These are phyloP conservation scores for Rhagologus leucostigma DNA, from an alignment of 2,113 vertebrate species.

Conservation along the genomic window DNA sequence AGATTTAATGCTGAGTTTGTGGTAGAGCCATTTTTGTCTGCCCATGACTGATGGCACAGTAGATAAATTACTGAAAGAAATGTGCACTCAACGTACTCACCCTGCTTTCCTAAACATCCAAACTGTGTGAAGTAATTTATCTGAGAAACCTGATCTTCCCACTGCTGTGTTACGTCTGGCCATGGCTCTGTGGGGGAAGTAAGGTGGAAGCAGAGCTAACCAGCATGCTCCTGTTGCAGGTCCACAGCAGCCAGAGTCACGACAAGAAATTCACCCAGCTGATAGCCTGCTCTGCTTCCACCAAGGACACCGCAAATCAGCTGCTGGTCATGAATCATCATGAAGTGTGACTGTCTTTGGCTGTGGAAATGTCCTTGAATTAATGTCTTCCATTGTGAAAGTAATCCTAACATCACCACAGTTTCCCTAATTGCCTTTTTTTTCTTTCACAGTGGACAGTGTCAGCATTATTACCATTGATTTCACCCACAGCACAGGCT, in stretches of 20 bases:
- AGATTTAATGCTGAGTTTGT: background rate
- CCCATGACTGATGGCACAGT: background rate
- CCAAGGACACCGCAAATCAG: background rate
- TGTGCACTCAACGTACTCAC: rapidly evolving
- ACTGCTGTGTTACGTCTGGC: background rate
- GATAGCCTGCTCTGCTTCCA: background rate
- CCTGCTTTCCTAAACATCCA: background rate
- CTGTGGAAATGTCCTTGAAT: background rate
- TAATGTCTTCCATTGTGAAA: background rate
- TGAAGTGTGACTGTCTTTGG: background rate
- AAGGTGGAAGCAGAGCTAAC: background rate
- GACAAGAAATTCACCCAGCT: background rate
- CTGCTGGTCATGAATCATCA: background rate
- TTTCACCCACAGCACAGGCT: background rate
- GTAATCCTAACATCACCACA: background rate
- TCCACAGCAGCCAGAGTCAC: background rate
- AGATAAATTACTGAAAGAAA: background rate
- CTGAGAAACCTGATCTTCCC: background rate
- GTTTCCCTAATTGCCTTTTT: background rate
- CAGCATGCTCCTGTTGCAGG: background rate
- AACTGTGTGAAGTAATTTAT: background rate
- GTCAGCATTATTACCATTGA: background rate
- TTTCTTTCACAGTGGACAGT: background rate
- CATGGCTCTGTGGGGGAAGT: background rate
- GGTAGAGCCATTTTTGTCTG: background rate